These are phyloP conservation scores for Polyergus mexicanus DNA, from an alignment of 1,140 invertebrate genomes.

Conservation along the genomic window DNA sequence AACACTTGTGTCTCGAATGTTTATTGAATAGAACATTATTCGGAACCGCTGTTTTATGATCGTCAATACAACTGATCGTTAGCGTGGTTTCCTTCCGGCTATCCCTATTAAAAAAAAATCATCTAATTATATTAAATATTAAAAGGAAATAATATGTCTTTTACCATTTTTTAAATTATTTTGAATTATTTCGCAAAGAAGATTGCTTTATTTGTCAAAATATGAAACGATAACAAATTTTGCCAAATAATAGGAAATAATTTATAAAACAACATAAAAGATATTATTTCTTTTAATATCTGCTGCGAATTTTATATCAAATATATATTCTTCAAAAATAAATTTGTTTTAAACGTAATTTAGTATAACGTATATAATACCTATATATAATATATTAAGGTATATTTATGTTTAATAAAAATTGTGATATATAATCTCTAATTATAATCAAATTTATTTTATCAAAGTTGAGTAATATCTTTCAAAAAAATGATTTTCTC, in stretches of 20 bases:
- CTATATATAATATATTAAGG: no score
- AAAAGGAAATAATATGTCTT: neutral
- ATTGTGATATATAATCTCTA: neutral
- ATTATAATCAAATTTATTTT: neutral
- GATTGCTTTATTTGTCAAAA: neutral
- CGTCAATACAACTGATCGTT: neutral
- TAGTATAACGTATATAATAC: no score
- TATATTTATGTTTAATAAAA: no score
- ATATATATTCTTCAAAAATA: no score
- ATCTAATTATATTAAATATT: neutral
- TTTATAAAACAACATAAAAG: no score
- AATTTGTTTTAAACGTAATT: no score
- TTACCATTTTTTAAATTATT: neutral
- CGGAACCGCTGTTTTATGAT: neutral
- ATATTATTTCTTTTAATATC: no score
- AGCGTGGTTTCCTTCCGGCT: neutral
- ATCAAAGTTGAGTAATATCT: neutral
- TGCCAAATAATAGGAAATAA: no score
- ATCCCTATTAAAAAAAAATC: conserved; percentile 1
- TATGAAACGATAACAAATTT: no score
- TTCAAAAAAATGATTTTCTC: neutral
- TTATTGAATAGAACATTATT: neutral
- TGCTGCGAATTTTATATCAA: no score
- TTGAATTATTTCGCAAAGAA: neutral
- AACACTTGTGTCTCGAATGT: neutral